Evolutionary conservation across 1,140 invertebrate genomes (phyloP).

Genomic region (honey bee (Apis mellifera)): Amel_HAv3.1 CM009942.2:3751001-3751500

Average conservation of each 20-base stretch:
- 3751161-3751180: too few species aligned
- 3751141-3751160: background rate
- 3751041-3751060: too few species aligned
- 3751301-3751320: slow-evolving; percentile 21
- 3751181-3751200: background rate
- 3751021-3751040: slow-evolving; percentile 26
- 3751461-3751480: too few species aligned
- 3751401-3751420: background rate
- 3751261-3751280: slow-evolving; percentile 48
- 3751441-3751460: too few species aligned
- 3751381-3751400: background rate
- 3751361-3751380: slow-evolving; percentile 8
- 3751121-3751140: slow-evolving; percentile 4
- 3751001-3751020: background rate
- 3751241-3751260: slow-evolving; percentile 55
- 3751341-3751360: background rate
- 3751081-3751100: background rate
- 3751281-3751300: slow-evolving; percentile 47
- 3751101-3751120: slow-evolving; percentile 17
- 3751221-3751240: slow-evolving; percentile 52
- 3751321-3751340: slow-evolving; percentile 30
- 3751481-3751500: too few species aligned
- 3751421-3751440: background rate
- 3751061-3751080: background rate
- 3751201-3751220: too few species aligned